Percentiles rank a stretch among this genome's conserved stretches.
phyloP scores from a whole-genome alignment of 2,113 vertebrate species.

The Lethenteron camtschaticum region DNA sequence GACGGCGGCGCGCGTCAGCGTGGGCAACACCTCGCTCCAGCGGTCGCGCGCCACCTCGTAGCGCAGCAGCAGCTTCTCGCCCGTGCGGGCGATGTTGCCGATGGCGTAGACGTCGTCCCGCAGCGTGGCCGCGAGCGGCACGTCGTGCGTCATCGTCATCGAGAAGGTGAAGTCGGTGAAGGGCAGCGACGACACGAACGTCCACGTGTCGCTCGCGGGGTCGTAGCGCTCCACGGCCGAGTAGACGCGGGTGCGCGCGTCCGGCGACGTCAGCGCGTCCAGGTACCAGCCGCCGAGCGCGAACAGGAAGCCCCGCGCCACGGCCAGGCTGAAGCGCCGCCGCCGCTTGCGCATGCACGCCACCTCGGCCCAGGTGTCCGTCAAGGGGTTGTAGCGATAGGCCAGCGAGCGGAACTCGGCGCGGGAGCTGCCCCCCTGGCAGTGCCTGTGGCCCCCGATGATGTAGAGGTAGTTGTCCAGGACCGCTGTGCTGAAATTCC shows the following conservation, averaged over 20 bases:
- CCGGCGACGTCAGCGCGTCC: conserved; percentile 25
- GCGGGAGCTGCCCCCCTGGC: conserved; percentile 14
- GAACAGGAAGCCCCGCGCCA: conserved; percentile 26
- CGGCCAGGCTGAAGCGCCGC: conserved; percentile 34
- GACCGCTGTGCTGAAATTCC: conserved; percentile 36
- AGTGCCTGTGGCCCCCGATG: conserved; percentile 29
- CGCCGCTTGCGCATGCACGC: conserved; percentile 29
- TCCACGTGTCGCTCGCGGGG: conserved; percentile 28
- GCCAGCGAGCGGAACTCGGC: conserved; percentile 34
- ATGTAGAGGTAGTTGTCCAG: conserved; percentile 34
- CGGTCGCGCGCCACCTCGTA: conserved; percentile 19
- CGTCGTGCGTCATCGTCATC: conserved; percentile 32
- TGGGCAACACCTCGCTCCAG: conserved; percentile 33
- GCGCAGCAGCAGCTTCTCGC: conserved; percentile 31
- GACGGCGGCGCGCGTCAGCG: conserved; percentile 23
- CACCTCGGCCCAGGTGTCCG: conserved; percentile 20
- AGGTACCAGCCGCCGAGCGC: conserved; percentile 39
- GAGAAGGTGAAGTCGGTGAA: conserved; percentile 30
- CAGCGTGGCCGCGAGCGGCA: conserved; percentile 24
- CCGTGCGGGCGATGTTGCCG: conserved; percentile 28
- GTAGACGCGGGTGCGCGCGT: conserved; percentile 28
- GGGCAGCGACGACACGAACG: conserved; percentile 30
- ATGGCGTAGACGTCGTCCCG: conserved; percentile 24
- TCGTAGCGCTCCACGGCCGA: conserved; percentile 34
- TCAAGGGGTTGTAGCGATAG: conserved; percentile 31